Conservation (phyloP, 1,140 invertebrate species). For the Lepidotrigona ventralis region DNA sequence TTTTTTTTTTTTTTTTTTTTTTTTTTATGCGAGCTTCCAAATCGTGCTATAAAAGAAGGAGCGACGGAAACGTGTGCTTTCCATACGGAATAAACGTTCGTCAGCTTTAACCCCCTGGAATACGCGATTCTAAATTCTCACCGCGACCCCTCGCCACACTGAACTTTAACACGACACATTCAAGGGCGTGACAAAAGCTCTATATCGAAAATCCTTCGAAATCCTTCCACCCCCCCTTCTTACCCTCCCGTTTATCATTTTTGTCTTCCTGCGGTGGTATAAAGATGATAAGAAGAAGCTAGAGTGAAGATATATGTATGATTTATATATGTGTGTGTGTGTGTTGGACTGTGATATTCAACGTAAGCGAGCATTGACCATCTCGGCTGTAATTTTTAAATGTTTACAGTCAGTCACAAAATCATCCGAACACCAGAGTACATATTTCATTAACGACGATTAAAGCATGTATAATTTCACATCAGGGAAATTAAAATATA, state of each 20-base stretch:
- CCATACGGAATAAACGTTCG: slow-evolving; percentile 35
- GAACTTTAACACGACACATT: slow-evolving; percentile 30
- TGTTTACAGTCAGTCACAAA: background rate
- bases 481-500: no score
- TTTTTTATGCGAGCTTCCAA: slow-evolving; percentile 30
- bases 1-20: background rate
- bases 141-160: background rate
- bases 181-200: slow-evolving; percentile 27
- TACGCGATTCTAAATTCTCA: background rate
- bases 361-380: background rate
- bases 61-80: slow-evolving; percentile 27
- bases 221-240: background rate
- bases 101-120: slow-evolving; percentile 12
- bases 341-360: background rate
- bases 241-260: background rate
- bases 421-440: background rate
- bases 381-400: background rate
- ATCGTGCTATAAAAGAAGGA: slow-evolving; percentile 42
- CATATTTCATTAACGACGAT: background rate
- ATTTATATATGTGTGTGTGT: background rate
- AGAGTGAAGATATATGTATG: background rate
- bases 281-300: slow-evolving; percentile 19
- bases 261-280: slow-evolving; percentile 23
- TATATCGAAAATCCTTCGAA: slow-evolving; percentile 23
- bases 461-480: background rate